Evolutionary conservation across 2,113 vertebrate genomes (phyloP).

Genomic region (Corythornis madagascariensis): DNA sequence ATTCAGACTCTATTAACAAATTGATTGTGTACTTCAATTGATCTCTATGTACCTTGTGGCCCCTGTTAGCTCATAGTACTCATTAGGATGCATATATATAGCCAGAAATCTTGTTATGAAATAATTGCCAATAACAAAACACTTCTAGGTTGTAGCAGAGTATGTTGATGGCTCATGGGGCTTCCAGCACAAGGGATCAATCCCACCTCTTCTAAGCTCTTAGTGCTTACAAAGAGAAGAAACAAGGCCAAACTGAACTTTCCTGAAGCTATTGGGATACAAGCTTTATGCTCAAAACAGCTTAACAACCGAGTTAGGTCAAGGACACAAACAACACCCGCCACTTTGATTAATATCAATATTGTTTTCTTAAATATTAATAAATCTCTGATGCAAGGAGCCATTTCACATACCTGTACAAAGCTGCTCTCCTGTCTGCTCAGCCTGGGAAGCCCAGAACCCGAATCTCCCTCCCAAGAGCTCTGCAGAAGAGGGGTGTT

Average conservation of each 20-base stretch:
- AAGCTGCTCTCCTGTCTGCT: neutral
- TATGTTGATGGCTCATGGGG: neutral
- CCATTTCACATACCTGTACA: neutral
- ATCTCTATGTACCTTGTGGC: neutral
- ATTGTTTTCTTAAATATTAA: neutral
- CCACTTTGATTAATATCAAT: neutral
- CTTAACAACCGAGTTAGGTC: neutral
- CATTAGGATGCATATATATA: neutral
- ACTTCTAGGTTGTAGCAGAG: neutral
- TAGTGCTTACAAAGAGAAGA: neutral
- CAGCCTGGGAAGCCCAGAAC: neutral
- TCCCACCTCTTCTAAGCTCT: neutral
- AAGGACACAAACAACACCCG: neutral
- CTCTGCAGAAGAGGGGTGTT: neutral
- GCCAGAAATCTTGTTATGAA: constrained; percentile 1
- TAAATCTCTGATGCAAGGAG: neutral
- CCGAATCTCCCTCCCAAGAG: neutral
- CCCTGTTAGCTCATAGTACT: neutral
- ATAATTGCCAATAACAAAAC: neutral
- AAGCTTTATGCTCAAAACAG: neutral
- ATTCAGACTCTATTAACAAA: neutral
- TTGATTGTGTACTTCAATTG: neutral
- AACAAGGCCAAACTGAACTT: neutral
- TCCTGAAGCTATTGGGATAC: neutral
- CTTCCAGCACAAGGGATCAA: neutral